phyloP scores from a whole-genome alignment of 2,113 vertebrate species.

The Tragelaphus strepsiceros region DNA sequence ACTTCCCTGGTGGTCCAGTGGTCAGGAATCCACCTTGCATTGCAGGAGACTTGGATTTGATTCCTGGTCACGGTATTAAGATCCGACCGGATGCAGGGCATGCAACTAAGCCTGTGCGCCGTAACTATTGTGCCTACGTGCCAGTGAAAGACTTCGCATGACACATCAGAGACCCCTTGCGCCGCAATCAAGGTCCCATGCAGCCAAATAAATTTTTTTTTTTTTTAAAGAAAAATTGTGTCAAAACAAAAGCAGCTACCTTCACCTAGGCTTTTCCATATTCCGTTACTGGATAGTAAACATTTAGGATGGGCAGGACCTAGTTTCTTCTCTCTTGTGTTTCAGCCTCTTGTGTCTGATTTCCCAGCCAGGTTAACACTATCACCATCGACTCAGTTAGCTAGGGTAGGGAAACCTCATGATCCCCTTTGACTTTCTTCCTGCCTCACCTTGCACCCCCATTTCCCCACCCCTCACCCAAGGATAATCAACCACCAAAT shows the following conservation, averaged over 20 bases:
- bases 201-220: background rate
- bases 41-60: background rate
- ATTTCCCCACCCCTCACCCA: background rate
- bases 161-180: background rate
- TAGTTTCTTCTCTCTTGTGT: background rate
- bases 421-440: background rate
- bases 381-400: background rate
- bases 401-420: background rate
- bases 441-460: background rate
- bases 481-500: background rate
- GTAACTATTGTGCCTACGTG: fast-evolving
- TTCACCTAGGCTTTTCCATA: background rate
- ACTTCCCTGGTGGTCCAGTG: background rate
- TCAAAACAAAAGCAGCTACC: background rate
- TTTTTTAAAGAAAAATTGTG: background rate
- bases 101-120: background rate
- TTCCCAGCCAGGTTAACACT: background rate
- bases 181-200: fast-evolving
- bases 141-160: background rate
- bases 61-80: background rate
- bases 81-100: fast-evolving
- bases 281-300: background rate
- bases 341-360: background rate
- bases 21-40: background rate
- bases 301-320: background rate